Percentiles rank a stretch among this genome's conserved stretches.
These are phyloP conservation scores for Magallana gigas DNA, from an alignment of 1,140 invertebrate species.

Conservation along the genomic window DNA sequence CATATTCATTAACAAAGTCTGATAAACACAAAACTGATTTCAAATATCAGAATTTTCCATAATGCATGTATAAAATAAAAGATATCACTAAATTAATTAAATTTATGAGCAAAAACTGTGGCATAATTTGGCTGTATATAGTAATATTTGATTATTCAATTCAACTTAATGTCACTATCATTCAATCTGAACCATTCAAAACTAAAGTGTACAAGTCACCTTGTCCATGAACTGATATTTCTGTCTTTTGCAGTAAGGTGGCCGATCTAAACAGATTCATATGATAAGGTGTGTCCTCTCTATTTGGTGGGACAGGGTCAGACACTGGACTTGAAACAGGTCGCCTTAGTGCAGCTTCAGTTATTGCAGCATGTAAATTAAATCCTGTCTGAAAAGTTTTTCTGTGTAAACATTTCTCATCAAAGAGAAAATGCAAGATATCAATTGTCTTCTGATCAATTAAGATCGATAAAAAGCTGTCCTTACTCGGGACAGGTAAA, in stretches of 20 bases:
- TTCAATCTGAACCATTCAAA: not conserved
- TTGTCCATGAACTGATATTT: slow-evolving; percentile 1
- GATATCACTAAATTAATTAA: too few relatives aligned
- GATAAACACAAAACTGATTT: too few relatives aligned
- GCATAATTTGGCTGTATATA: too few relatives aligned
- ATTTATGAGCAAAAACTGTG: too few relatives aligned
- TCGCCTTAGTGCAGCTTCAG: not conserved
- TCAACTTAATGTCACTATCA: too few relatives aligned
- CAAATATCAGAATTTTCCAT: too few relatives aligned
- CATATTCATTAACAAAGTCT: too few relatives aligned
- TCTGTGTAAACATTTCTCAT: not conserved
- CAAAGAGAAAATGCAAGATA: not conserved
- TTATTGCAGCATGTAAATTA: not conserved
- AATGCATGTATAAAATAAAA: too few relatives aligned
- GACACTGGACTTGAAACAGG: not conserved
- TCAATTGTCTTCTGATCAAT: slow-evolving; percentile 7
- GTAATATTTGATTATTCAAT: too few relatives aligned
- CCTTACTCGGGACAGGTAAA: not conserved
- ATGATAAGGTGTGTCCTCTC: not conserved
- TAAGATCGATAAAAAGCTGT: not conserved
- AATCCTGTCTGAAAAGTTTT: not conserved
- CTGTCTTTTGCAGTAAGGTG: not conserved
- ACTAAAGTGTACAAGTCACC: not conserved
- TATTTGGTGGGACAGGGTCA: not conserved
- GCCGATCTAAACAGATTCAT: not conserved